Evolutionary conservation across 2,888 invertebrate species (phyloP), one percentile per base, ranked within the genome.

Genomic region (Lasius fuliginosus): DNA sequence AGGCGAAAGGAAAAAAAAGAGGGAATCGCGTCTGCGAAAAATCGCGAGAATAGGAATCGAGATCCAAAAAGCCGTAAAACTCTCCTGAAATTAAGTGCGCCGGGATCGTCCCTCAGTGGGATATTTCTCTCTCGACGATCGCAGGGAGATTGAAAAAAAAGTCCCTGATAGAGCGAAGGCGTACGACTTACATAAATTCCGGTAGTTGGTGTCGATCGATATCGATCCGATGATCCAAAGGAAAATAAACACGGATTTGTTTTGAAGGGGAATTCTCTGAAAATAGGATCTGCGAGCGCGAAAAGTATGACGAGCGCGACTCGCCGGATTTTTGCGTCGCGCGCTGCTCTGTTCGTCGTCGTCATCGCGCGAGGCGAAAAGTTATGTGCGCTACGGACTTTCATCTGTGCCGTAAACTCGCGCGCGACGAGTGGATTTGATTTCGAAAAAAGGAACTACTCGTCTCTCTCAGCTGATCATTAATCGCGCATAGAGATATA

Each of bases 271-370:
- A 46, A 15, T 36, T 64, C 11, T 12, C 8, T 62, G 15, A n/a
- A 46, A 75, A 75, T 5, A 12, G 30, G 18, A 62, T 30, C 5
- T 33, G 46, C 33, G 33, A 23, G 33, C 36, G 23, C 23, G 23
- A 46, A 75, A 23, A 64, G 64, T 33, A 64, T 64, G 64, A 23
- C 36, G 71, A 27, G 23, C 15, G 36, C n/a, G 15, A 4, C 56
- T 36, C 18, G 15, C 9, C 56, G 23, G 36, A 56, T 73, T 40
- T 2, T 49, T 6, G 58, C 23, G 40, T 73, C 27, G 56, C 36
- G 71, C 2, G 15, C 23, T 42, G 30, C 42, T 74, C 40, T n/a
- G 42, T 60, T 60, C 27, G 65, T 53, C 49, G 23, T 23, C 42
- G 8, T 18, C 18, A 30, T 23, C 67, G n/a, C 3, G 33, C 8